Conservation (phyloP, 2,888 invertebrate genomes). For the Epistrophella euchroma region DNA sequence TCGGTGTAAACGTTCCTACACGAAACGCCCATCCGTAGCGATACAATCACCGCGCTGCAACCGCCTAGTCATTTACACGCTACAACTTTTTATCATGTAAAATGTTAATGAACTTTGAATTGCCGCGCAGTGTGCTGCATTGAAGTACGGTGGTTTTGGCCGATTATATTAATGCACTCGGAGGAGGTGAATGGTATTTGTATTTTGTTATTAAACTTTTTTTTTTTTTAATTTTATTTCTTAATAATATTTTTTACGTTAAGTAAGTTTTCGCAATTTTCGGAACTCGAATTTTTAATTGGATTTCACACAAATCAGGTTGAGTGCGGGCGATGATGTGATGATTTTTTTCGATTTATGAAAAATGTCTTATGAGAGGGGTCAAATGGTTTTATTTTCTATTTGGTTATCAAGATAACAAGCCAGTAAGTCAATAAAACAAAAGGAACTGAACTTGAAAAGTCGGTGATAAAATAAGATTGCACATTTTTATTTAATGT, state of each 20-base stretch:
- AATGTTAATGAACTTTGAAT: slow-evolving; percentile 70
- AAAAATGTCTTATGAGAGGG: neutral
- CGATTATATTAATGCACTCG: slow-evolving; percentile 44
- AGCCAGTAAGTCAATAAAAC: slow-evolving; percentile 23
- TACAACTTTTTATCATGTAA: slow-evolving; percentile 48
- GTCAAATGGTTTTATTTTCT: slow-evolving; percentile 19
- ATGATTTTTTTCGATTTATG: neutral
- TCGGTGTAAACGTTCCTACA: neutral
- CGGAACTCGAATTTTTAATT: slow-evolving; percentile 12
- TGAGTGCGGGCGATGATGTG: neutral
- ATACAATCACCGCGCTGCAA: neutral
- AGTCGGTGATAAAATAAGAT: neutral
- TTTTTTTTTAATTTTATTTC: slow-evolving; percentile 11
- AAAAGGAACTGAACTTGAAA: slow-evolving; percentile 32
- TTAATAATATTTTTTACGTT: slow-evolving; percentile 21
- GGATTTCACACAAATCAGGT: neutral
- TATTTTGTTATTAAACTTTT: slow-evolving; percentile 40
- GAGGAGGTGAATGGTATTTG: slow-evolving; percentile 58
- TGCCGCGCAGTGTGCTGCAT: neutral
- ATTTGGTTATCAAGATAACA: slow-evolving; percentile 14
- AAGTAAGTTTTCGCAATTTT: slow-evolving; percentile 44
- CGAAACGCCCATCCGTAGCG: slow-evolving; percentile 12
- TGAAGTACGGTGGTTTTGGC: slow-evolving; percentile 10
- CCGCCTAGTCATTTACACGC: neutral
- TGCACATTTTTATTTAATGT: neutral